Conservation (phyloP, 1,140 invertebrate genomes). For the Pissodes strobi region DNA sequence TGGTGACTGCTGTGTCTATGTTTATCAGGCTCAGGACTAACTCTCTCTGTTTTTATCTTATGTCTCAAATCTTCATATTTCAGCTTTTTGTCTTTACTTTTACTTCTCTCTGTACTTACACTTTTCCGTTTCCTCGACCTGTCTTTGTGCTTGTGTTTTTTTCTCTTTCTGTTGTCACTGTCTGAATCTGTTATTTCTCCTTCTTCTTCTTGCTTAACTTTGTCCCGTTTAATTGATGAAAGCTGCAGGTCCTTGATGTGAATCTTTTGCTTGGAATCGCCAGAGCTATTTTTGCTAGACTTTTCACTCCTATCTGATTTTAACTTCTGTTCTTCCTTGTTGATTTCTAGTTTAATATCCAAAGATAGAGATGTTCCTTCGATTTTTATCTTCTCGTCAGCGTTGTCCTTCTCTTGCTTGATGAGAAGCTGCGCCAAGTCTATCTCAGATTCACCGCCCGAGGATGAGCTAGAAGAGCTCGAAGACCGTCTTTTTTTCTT, state of each 20-base stretch:
- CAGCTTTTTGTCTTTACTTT: slow-evolving; percentile 50
- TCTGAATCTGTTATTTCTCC: slow-evolving; percentile 65
- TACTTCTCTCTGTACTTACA: slow-evolving; percentile 53
- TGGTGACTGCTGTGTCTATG: slow-evolving; percentile 38
- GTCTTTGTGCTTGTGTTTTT: slow-evolving; percentile 54
- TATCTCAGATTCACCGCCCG: slow-evolving; percentile 40
- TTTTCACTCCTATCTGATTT: slow-evolving; percentile 24
- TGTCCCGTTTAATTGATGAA: slow-evolving; percentile 9
- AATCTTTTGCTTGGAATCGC: slow-evolving; percentile 27
- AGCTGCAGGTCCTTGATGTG: slow-evolving; percentile 36
- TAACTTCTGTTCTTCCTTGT: slow-evolving; percentile 22
- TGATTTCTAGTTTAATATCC: slow-evolving; percentile 24
- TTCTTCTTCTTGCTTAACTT: slow-evolving; percentile 51
- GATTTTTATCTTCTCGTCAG: slow-evolving; percentile 47
- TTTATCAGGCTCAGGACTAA: slow-evolving; percentile 38
- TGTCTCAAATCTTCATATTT: slow-evolving; percentile 37
- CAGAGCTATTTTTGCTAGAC: slow-evolving; percentile 50
- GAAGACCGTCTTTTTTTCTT: slow-evolving; percentile 45
- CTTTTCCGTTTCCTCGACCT: slow-evolving; percentile 51
- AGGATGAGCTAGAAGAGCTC: slow-evolving; percentile 29
- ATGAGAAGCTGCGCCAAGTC: slow-evolving; percentile 52
- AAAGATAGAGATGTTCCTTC: slow-evolving; percentile 42
- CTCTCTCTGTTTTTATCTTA: slow-evolving; percentile 42
- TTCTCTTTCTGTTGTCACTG: slow-evolving; percentile 50
- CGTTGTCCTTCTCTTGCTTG: slow-evolving; percentile 47